Base-by-base conservation (phyloP, 1,140 invertebrate genomes). In the Venustaconcha ellipsiformis region DNA sequence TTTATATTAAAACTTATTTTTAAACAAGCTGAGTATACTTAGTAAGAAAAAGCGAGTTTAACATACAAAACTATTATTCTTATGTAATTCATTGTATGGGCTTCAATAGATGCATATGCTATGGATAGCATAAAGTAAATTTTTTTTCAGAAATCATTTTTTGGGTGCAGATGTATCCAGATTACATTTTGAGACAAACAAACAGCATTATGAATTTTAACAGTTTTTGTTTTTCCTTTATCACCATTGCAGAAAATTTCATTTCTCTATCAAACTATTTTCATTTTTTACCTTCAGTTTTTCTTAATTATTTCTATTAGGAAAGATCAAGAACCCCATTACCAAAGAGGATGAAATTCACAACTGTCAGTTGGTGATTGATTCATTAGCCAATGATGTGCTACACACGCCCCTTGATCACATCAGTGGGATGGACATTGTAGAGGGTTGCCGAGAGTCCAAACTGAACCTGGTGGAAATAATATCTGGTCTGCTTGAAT, bases 341-440 rank as follows among this genome's bases (percentile, higher is more conserved):
- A 84, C 82, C 12, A 81, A 78, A 70, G 86, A 89, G 70, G 89
- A 90, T 84, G 87, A 89, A 70, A 85, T 88, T 26, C 87, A 89
- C 76, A 90, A 90, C 65, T 82, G 85, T 64, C 88, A 90, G 75
- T 79, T 76, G 14, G 88, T 90, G 18, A 88, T 90, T 59, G 87
- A 90, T 76, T 79, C 86, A 2, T 69, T 90, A 23, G 86, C 88
- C 17, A 74, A 80, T 37, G 88, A 89, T 72, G 82, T 89, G 13
- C 80, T 90, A 13, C 84, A 88, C 60, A 88, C 85, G 14, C 88
- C 87, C n/a, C 82, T 90, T n/a, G 83, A 87, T 30, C 89, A 90
- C 81, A 89, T 90, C 23, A 79, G 82, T 70, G 88, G 86, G 6
- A 72, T 84, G 48, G 83, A 85, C 62, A 82, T 89, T 67, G 83